Evolutionary conservation across 2,797 vertebrate genomes (phyloP).

Genomic region (Orestias chungarensis): DNA sequence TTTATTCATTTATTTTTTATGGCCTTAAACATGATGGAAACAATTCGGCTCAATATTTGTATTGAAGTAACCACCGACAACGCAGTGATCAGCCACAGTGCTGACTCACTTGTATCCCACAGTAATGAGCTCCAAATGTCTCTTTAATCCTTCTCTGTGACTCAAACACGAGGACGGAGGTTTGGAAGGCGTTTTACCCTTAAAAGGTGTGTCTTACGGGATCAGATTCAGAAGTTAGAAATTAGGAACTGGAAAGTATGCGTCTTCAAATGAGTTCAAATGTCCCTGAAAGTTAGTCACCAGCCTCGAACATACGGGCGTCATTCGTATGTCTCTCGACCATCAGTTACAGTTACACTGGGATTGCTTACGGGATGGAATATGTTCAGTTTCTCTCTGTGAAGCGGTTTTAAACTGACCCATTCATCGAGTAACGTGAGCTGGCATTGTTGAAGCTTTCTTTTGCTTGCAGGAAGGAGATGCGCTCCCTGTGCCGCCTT

Average conservation of each 20-base stretch:
- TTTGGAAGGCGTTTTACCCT: conserved; percentile 37
- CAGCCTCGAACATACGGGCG: conserved; percentile 35
- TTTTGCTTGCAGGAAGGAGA: conserved; percentile 67
- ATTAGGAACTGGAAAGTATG: conserved; percentile 41
- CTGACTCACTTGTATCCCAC: conserved; percentile 46
- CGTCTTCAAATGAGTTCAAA: conserved; percentile 35
- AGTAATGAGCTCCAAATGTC: conserved; percentile 21
- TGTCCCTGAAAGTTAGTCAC: conserved; percentile 39
- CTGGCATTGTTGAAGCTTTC: conserved; percentile 23
- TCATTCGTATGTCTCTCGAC: no score
- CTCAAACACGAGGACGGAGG: conserved; percentile 15
- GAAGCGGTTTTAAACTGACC: conserved; percentile 25
- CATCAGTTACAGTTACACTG: no score
- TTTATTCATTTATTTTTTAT: no score
- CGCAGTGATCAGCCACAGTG: conserved; percentile 38
- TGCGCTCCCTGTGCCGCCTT: conserved; percentile 45
- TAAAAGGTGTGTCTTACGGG: conserved; percentile 20
- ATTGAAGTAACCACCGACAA: conserved; percentile 68
- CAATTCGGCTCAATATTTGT: conserved; percentile 31
- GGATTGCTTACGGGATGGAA: no score
- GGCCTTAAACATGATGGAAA: conserved; percentile 23
- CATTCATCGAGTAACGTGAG: conserved; percentile 14
- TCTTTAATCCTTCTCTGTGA: conserved; percentile 20
- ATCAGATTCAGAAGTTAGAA: conserved; percentile 1
- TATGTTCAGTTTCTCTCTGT: no score